Percentiles rank a stretch among this genome's conserved stretches.
Conservation (phyloP, 2,797 vertebrate species). For the Serranus cabrilla region DNA sequence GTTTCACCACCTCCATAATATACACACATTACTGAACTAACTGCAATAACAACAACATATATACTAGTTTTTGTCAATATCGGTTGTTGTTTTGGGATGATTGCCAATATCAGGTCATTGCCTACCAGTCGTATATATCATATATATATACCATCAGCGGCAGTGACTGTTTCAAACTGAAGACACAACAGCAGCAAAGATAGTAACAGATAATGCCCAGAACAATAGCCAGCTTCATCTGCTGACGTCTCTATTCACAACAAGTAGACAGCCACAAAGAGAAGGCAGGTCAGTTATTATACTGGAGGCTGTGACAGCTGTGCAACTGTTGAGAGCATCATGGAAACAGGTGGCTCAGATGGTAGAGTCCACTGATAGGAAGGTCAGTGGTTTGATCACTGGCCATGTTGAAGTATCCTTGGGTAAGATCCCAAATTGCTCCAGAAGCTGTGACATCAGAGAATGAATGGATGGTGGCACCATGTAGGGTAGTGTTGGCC, state of each 20-base stretch:
- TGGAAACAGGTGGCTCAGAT: conserved; percentile 49
- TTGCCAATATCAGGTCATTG: not conserved
- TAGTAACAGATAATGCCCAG: not conserved
- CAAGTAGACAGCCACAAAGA: not conserved
- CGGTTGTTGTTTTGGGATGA: not conserved
- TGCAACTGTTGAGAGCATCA: conserved; percentile 52
- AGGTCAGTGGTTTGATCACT: too few relatives aligned
- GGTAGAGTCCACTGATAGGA: too few relatives aligned
- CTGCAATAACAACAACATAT: too few relatives aligned
- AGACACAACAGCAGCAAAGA: conserved; percentile 7
- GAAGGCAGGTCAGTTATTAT: not conserved
- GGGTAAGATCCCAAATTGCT: too few relatives aligned
- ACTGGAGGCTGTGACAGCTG: conserved; percentile 34
- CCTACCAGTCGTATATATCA: not conserved
- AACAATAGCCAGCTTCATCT: conserved; percentile 14
- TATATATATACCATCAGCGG: not conserved
- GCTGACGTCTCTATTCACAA: conserved; percentile 25
- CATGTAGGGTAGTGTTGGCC: too few relatives aligned
- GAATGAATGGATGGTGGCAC: too few relatives aligned
- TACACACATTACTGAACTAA: not conserved
- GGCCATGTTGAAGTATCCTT: too few relatives aligned
- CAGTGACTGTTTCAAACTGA: conserved; percentile 1
- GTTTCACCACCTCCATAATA: not conserved
- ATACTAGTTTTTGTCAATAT: too few relatives aligned
- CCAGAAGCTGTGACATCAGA: too few relatives aligned